phyloP scores from a whole-genome alignment of 2,113 vertebrate species.

The Choloepus hoffmanni region DNA sequence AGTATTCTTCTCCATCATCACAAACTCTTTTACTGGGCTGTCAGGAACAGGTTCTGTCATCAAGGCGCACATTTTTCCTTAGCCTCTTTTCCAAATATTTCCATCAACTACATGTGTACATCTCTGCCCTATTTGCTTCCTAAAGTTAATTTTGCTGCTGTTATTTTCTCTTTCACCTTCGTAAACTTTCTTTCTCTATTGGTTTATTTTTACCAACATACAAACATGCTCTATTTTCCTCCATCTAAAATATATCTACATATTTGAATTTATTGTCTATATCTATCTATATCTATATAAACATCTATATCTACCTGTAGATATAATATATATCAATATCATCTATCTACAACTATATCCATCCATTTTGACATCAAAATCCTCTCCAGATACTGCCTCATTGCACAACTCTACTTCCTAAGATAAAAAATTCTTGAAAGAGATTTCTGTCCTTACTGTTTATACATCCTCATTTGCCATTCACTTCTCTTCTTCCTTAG shows the following conservation, averaged over 20 bases:
- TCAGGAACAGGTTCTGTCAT: not conserved
- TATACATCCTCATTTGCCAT: not conserved
- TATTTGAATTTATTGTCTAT: too few species aligned
- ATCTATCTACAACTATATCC: not conserved
- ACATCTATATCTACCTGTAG: too few species aligned
- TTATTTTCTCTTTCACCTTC: not conserved
- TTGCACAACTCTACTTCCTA: not conserved
- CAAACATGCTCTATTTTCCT: not conserved
- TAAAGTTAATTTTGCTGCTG: not conserved
- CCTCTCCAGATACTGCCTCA: not conserved
- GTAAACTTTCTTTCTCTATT: not conserved
- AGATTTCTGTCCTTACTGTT: not conserved
- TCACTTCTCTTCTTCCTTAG: not conserved
- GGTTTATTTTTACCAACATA: not conserved
- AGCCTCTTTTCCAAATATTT: slow-evolving; percentile 1
- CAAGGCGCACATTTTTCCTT: not conserved
- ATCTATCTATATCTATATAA: not conserved
- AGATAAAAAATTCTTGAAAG: not conserved
- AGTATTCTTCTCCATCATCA: not conserved
- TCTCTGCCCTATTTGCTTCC: not conserved
- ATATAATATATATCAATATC: not conserved
- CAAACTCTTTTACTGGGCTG: not conserved
- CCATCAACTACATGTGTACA: not conserved
- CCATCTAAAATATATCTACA: not conserved
- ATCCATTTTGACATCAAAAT: not conserved